These are phyloP conservation scores for Pseudanteris insignis DNA, from an alignment of 2,888 invertebrate genomes.

Conservation along the genomic window DNA sequence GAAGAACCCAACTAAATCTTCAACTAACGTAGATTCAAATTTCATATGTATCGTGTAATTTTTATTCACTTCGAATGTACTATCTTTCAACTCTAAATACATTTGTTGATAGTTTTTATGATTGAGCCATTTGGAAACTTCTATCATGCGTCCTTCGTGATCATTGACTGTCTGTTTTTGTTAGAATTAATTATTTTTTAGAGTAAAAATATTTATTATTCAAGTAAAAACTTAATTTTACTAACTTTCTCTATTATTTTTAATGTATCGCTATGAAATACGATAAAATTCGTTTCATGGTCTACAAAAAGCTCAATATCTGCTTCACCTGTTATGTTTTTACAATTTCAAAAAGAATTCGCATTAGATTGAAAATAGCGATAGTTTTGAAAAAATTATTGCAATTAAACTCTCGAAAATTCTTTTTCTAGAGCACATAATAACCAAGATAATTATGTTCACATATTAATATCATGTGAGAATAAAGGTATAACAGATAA, in stretches of 20 bases:
- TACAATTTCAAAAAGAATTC: no score
- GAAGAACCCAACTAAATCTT: constrained; percentile 91
- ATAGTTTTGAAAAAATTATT: no score
- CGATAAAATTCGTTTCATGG: constrained; percentile 82
- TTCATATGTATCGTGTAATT: constrained; percentile 87
- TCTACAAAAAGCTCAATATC: constrained; percentile 86
- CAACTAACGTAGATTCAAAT: constrained; percentile 84
- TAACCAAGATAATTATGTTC: no score
- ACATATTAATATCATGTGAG: no score
- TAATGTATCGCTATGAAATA: constrained; percentile 86
- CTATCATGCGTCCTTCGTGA: constrained; percentile 76
- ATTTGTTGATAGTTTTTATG: constrained; percentile 87
- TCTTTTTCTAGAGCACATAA: no score
- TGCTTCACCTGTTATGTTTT: constrained; percentile 83
- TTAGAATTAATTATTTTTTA: no score
- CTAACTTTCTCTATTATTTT: constrained; percentile 82
- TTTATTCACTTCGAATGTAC: constrained; percentile 78
- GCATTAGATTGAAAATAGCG: no score
- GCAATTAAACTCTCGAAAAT: no score
- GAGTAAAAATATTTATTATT: no score
- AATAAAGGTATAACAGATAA: no score
- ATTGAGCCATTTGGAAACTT: constrained; percentile 78
- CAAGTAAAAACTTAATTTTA: no score
- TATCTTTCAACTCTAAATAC: constrained; percentile 80
- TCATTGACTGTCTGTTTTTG: constrained; percentile 69